These are phyloP conservation scores for Ophion costatus DNA, from an alignment of 2,888 invertebrate genomes.

Conservation along the genomic window DNA sequence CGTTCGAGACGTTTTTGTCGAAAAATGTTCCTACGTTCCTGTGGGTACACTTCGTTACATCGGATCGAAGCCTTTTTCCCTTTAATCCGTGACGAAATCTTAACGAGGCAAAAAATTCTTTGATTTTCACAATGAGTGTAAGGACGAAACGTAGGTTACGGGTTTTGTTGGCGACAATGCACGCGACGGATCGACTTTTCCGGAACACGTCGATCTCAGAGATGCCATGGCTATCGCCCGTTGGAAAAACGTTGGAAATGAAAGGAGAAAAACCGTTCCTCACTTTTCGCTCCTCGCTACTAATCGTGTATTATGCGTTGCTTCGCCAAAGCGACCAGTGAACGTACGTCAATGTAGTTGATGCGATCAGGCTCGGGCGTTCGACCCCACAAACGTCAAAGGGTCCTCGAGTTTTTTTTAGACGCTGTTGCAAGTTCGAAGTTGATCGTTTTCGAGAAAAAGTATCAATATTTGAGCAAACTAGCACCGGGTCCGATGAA, in stretches of 20 bases:
- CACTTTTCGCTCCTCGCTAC: not conserved
- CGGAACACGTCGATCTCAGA: slow-evolving; percentile 30
- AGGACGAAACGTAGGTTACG: slow-evolving; percentile 26
- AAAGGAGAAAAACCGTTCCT: not conserved
- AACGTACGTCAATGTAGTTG: not conserved
- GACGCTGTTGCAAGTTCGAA: not conserved
- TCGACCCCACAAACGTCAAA: not conserved
- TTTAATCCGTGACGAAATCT: not conserved
- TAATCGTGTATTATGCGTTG: not conserved
- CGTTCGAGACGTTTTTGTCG: slow-evolving; percentile 28
- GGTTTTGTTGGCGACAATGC: slow-evolving; percentile 10
- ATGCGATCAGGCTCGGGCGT: not conserved
- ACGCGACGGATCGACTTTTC: slow-evolving; percentile 25
- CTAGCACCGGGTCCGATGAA: not conserved
- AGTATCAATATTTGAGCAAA: not conserved
- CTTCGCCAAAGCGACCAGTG: not conserved
- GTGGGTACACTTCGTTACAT: slow-evolving; percentile 22
- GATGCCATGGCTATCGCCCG: not conserved
- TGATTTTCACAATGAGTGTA: slow-evolving; percentile 23
- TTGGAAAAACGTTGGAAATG: not conserved
- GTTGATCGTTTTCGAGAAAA: not conserved
- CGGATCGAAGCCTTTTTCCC: slow-evolving; percentile 32
- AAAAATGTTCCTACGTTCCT: slow-evolving; percentile 14
- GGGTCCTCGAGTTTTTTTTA: not conserved
- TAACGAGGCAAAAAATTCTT: not conserved